Conservation (phyloP, 2,888 invertebrate species). For the Leistus spinibarbis region DNA sequence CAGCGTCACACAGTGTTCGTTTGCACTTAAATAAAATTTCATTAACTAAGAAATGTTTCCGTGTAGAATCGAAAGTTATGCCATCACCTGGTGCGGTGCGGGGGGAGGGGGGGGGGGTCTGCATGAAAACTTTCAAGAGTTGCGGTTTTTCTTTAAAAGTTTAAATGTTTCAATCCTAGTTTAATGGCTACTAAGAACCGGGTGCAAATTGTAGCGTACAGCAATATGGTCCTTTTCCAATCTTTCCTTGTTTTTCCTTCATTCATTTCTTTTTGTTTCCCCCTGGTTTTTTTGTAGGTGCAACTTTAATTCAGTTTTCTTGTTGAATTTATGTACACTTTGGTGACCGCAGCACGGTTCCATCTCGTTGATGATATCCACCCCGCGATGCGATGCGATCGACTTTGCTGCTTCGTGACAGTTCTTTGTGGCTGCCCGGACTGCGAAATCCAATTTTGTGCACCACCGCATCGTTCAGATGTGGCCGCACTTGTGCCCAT, state of each 20-base stretch:
- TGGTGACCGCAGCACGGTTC: conserved; percentile 47
- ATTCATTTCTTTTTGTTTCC: background rate
- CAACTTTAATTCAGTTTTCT: conserved; percentile 43
- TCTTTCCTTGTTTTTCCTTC: conserved; percentile 12
- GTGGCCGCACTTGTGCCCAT: conserved; percentile 42
- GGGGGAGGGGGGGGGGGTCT: conserved; percentile 16
- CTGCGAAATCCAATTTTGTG: conserved; percentile 45
- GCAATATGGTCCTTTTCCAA: conserved; percentile 26
- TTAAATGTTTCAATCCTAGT: conserved; percentile 46
- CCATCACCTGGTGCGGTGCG: conserved; percentile 31
- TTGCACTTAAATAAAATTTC: background rate
- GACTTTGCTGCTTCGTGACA: conserved; percentile 31
- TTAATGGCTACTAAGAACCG: conserved; percentile 43
- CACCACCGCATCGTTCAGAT: conserved; percentile 44
- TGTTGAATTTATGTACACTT: conserved; percentile 50
- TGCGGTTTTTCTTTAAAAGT: conserved; percentile 48
- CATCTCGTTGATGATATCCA: conserved; percentile 37
- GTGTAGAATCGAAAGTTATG: conserved; percentile 21
- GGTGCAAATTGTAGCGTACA: conserved; percentile 30
- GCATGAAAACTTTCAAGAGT: conserved; percentile 36
- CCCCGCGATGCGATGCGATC: background rate
- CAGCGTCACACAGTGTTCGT: background rate
- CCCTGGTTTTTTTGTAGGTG: conserved; percentile 37
- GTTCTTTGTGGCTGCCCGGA: conserved; percentile 40
- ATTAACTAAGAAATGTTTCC: background rate